phyloP scores from a whole-genome alignment of 1,140 invertebrate species.

The Aphelenchoides fujianensis region DNA sequence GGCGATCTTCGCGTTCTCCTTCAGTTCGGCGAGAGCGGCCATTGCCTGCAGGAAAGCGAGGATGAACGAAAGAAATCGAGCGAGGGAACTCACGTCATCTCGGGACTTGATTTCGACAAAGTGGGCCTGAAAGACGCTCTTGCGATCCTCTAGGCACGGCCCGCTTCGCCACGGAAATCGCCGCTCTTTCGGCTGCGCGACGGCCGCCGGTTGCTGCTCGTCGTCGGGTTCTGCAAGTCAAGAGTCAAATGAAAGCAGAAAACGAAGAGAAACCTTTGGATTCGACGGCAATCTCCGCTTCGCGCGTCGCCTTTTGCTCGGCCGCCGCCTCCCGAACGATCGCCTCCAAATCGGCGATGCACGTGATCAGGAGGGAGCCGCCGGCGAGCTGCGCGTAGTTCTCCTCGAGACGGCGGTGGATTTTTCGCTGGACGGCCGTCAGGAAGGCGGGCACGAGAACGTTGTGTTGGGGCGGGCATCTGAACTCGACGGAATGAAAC shows the following conservation, averaged over 20 bases:
- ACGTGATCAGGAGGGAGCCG: not conserved
- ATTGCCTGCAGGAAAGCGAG: slow-evolving; percentile 48
- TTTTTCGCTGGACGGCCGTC: not conserved
- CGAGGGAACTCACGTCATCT: slow-evolving; percentile 47
- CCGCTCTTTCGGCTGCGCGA: not conserved
- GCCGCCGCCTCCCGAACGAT: slow-evolving; percentile 6
- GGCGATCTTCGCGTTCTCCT: slow-evolving; percentile 53
- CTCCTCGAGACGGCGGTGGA: not conserved
- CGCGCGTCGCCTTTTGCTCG: not conserved
- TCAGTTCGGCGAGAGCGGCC: slow-evolving; percentile 41
- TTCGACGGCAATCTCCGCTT: not conserved
- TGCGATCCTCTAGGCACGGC: slow-evolving; percentile 51
- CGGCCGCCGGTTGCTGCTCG: not conserved
- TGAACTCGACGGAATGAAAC: not conserved
- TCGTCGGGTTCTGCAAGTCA: not conserved
- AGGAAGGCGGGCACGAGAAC: slow-evolving; percentile 15
- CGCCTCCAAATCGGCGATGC: slow-evolving; percentile 2
- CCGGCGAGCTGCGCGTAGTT: slow-evolving; percentile 6
- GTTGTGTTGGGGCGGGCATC: slow-evolving; percentile 11
- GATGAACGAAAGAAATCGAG: not conserved
- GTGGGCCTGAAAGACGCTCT: slow-evolving; percentile 61
- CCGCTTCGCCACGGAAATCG: slow-evolving; percentile 37
- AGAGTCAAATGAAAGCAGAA: not conserved
- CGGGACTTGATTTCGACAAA: slow-evolving; percentile 47
- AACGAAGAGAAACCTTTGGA: not conserved